phyloP scores from a whole-genome alignment of 2,888 invertebrate species.

The Drosophila maculinotata region DNA sequence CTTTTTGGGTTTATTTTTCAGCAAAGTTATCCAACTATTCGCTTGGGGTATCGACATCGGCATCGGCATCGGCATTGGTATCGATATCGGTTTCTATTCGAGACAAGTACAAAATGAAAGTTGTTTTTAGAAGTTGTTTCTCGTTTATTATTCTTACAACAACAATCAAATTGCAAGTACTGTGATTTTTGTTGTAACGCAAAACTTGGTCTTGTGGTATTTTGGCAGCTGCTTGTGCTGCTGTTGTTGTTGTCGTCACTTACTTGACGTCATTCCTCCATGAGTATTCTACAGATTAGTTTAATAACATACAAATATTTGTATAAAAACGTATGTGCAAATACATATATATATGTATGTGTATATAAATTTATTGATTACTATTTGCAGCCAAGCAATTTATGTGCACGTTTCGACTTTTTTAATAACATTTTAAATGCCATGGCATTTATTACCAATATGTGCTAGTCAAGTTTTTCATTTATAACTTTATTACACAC shows the following conservation, averaged over 20 bases:
- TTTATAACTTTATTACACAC: conserved; percentile 67
- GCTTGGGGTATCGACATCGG: conserved; percentile 22
- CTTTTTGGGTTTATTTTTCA: conserved; percentile 47
- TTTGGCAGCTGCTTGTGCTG: conserved; percentile 56
- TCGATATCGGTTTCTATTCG: conserved; percentile 30
- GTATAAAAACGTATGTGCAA: conserved; percentile 8
- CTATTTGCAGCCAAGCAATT: conserved; percentile 68
- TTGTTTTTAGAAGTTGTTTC: conserved; percentile 78
- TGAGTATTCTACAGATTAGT: conserved; percentile 36
- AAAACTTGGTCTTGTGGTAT: conserved; percentile 55
- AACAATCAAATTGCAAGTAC: conserved; percentile 58
- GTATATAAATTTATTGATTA: conserved; percentile 50
- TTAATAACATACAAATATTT: conserved; percentile 13
- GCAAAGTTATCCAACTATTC: conserved; percentile 16
- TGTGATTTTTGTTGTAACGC: conserved; percentile 64
- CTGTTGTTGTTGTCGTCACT: conserved; percentile 27
- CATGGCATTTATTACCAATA: conserved; percentile 79
- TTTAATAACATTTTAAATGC: conserved; percentile 79
- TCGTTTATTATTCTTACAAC: conserved; percentile 69
- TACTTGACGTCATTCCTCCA: conserved; percentile 65
- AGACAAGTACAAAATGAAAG: conserved; percentile 73
- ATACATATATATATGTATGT: conserved; percentile 3
- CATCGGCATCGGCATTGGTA: conserved; percentile 18
- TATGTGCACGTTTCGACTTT: conserved; percentile 67
- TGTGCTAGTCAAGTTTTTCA: conserved; percentile 63